Base-by-base conservation (phyloP, 2,888 invertebrate genomes). In the Hylaea fasciaria region DNA sequence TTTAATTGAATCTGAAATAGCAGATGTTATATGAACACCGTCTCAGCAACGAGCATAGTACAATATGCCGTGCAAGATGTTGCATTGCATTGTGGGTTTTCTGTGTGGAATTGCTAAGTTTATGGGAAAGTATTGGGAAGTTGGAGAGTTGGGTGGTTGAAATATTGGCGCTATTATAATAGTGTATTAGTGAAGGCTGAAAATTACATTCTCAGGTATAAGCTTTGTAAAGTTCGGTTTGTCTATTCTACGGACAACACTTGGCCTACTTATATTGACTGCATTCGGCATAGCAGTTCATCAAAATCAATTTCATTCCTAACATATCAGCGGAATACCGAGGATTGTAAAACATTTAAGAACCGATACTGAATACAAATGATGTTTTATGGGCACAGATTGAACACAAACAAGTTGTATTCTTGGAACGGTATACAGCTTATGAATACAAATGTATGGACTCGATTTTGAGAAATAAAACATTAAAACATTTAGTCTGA, bases 311-410 rank as follows among this genome's bases (percentile, higher is more conserved):
- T 49, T 49, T 46, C 32, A 41, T 56, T 59, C 39, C 45, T 44
- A 46, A 57, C 39, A 53, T 63, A 52, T 53, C 32, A 43, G 47
- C 16, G 22, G 29, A 57, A 63, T 58, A 39, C 52, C 37, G 12
- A 48, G 54, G 45, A 59, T 61, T 65, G 61, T 67, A 54, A 63
- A 62, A 58, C 51, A 57, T 49, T 54, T 35, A 41, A 40, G 48
- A 59, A 47, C 55, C 47, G 40, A 59, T 47, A 57, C 61, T 70
- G 79, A 79, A 81, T 80, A 79, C 75, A 71, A 78, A 80, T 73
- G 59, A 67, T 55, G 61, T 66, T 67, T 69, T 74, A 69, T 69
- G 68, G 64, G 50, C 40, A 48, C 62, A 56, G 59, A 64, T 65
- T 61, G 57, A 51, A 48, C 41, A 53, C 50, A 64, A 61, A 62